phyloP scores from a whole-genome alignment of 2,797 vertebrate species.

The Hemitrygon akajei region DNA sequence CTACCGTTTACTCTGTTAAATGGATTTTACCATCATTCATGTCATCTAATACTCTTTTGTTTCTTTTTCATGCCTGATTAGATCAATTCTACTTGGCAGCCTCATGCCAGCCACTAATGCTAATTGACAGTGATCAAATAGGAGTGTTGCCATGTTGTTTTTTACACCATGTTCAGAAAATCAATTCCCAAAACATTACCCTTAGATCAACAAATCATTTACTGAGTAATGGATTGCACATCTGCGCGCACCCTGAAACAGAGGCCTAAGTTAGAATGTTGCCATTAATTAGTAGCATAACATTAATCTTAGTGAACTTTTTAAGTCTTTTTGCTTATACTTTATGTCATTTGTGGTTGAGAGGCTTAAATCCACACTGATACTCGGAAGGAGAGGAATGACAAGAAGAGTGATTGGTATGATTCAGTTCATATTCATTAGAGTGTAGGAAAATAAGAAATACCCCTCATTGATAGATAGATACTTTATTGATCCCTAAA shows the following conservation, averaged over 20 bases:
- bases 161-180: conserved; percentile 8
- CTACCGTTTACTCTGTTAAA: neutral
- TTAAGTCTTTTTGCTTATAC: neutral
- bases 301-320: neutral
- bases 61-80: neutral
- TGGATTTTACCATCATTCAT: neutral
- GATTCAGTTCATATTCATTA: no score
- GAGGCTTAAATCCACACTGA: no score
- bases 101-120: neutral
- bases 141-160: neutral
- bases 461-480: no score
- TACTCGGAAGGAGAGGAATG: no score
- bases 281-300: neutral
- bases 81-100: neutral
- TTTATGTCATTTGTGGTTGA: no score
- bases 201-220: neutral
- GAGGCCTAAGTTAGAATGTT: neutral
- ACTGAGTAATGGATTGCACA: neutral
- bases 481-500: no score
- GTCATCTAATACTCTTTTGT: neutral
- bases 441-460: no score
- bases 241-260: neutral
- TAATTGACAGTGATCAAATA: neutral
- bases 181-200: neutral
- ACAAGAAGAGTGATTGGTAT: no score